Base-by-base conservation (phyloP, 2,888 invertebrate species). In the Cyaniris semiargus region DNA sequence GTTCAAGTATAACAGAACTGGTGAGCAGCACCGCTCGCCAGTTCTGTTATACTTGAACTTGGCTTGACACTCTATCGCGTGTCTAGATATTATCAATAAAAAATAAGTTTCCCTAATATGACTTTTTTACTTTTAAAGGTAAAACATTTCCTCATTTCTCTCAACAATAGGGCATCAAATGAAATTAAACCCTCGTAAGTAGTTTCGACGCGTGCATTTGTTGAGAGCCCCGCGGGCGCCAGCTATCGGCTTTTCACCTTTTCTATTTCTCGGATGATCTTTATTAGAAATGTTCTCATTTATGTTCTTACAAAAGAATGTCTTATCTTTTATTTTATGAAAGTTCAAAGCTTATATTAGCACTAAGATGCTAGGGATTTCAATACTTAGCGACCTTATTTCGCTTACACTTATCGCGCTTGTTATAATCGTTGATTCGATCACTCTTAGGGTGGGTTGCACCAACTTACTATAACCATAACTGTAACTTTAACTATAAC, bases 181-280 rank as follows among this genome's bases (percentile, higher is more conserved):
- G 78, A 79, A 83, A 79, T 78, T 79, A 81, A 81, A 79, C 78
- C 76, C 34, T 75, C 79, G 78, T 78, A 81, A 79, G 79, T 80
- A 80, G 81, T 79, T 81, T 79, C 80, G 80, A 78, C 78, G 78
- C 66, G 79, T 77, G 76, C 66, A 72, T 76, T 71, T 70, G 78
- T 78, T 80, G 81, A 82, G 81, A 78, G 76, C 78, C 81, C 79
- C 81, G 80, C 75, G 80, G 80, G 81, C 53, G 82, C 79, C 53
- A 53, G 81, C 83, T 80, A 82, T 83, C 83, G 82, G 81, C 81
- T 82, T 79, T 76, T 76, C 80, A 82, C 78, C 80, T 80, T 81
- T 80, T 81, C 79, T 80, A 80, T 81, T 79, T 34, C 56, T 72
- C 53, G 70, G 48, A 70, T 48, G 60, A 48, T 44, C 66, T 23